Base-by-base conservation (phyloP, 2,113 vertebrate species). In the Passer montanus region DNA sequence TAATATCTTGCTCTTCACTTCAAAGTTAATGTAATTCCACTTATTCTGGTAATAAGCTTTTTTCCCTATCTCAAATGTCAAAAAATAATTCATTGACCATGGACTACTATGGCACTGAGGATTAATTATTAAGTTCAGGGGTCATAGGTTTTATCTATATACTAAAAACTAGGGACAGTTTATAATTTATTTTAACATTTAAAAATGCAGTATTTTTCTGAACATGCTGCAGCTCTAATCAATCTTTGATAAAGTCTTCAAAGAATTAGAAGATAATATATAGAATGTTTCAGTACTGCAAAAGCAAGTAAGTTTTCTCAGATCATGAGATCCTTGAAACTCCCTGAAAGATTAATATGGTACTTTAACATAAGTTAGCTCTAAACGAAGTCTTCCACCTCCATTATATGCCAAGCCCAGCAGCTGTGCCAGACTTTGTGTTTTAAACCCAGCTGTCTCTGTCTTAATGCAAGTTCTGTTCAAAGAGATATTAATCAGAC, bases 401-500 rank as follows among this genome's bases (percentile, higher is more conserved):
- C 84, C 37, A 35, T 53, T 76, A 53, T 43, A 37, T 75, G 44
- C 62, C 76, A 94, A 87, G 16, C 18, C 66, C 87, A 66, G 76
- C 88, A 96, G 60, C 62, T 78, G 73, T 92, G 64, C 72, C 66
- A 70, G 86, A 39, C 52, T 95, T 92, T 92, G 76, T 67, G 15
- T 78, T 94, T 90, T 90, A 95, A 94, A 87, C 11, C 56, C 69
- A 81, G 77, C 55, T 90, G 72, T 87, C 67, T 82, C 74, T 81
- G 9, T 74, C 60, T 93, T 91, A 83, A 90, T 79, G 23, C 69
- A 91, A 70, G 85, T 93, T 97, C 87, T 95, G 74, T 97, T 94
- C 88, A 94, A 94, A 83, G 83, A 95, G n/a, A 70, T 77, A 97
- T 97, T 98, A 96, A 96, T 97, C 96, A 96, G 83, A 83, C 43